Evolutionary conservation across 2,797 vertebrate genomes (phyloP).

Genomic region (Apogon hyalosoma): DNA sequence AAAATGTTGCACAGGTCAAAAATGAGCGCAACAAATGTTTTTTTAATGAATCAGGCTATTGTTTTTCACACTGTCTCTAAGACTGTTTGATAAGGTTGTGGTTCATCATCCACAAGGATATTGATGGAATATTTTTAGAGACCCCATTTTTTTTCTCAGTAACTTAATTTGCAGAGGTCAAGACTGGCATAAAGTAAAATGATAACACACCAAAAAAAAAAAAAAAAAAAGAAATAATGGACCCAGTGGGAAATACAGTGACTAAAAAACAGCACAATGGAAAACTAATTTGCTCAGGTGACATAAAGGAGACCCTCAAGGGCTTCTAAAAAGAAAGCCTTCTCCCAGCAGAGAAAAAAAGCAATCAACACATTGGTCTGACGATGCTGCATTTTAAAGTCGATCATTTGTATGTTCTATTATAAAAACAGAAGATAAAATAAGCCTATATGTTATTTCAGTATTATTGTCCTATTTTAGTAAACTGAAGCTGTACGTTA

Average conservation of each 20-base stretch:
- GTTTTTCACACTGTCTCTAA: no score
- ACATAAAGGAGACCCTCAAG: conserved; percentile 19
- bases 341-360: conserved; percentile 31
- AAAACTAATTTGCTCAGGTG: conserved; percentile 24
- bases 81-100: no score
- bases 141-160: no score
- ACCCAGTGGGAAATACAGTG: neutral
- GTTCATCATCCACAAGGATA: neutral
- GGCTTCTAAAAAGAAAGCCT: conserved; percentile 15
- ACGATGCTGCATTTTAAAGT: neutral
- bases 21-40: no score
- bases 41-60: no score
- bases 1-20: no score
- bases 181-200: neutral
- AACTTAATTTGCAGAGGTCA: no score
- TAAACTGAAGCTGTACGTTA: no score
- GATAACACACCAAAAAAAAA: neutral
- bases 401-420: no score
- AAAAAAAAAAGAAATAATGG: neutral
- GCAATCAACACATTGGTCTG: conserved; percentile 27
- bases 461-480: no score
- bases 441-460: neutral
- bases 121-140: neutral
- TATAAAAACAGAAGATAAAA: neutral
- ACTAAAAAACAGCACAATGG: neutral